Base-by-base conservation (phyloP, 2,888 invertebrate genomes). In the Limnephilus marmoratus region DNA sequence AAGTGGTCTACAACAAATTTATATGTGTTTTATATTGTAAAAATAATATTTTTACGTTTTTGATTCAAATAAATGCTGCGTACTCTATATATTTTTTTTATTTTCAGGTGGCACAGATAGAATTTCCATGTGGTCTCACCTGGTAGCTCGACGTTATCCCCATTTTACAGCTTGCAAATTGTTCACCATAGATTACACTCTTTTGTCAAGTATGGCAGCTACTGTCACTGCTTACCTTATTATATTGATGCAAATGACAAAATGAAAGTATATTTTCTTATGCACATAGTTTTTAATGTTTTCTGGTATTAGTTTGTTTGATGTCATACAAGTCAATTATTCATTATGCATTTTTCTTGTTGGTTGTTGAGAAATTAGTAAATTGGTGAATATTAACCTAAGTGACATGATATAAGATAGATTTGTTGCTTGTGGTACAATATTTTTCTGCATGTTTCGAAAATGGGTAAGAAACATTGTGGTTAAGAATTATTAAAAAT, bases 221-320 rank as follows among this genome's bases (percentile, higher is more conserved):
- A 90, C 90, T 15, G 85, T 90, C 1, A 49, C 90, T 31, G 53
- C 85, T 15, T 90, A 90, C 11, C 49, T 90, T 15, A 53, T 90
- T 85, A 85, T 90, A 34, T n/a, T 90, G n/a, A 85, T 90, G 68
- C 90, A 90, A 68, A 24, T 90, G 68, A 68, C 68, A 1, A 68
- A 68, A 24, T 68, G 24, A 68, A 68, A n/a, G 24, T 68, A 68
- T 24, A 18, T 68, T 18, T 49, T 49, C 49, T 18, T 24, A 68
- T 5, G 24, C 68, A 68, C 18, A 68, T 5, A 68, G 4, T 18
- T 24, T 18, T 68, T 24, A 1, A 18, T 7, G 7, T 18, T 68
- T 68, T 24, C 24, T 68, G 68, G 1, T 24, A 7, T 68, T 53
- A 53, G 18, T 68, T 68, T 24, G n/a, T 68, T 24, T 68, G 68